Percentiles rank a stretch among this genome's conserved stretches.
These are phyloP conservation scores for Paelopatides confundens DNA, from an alignment of 53 echinoderm and acorn worm species.

Conservation along the genomic window DNA sequence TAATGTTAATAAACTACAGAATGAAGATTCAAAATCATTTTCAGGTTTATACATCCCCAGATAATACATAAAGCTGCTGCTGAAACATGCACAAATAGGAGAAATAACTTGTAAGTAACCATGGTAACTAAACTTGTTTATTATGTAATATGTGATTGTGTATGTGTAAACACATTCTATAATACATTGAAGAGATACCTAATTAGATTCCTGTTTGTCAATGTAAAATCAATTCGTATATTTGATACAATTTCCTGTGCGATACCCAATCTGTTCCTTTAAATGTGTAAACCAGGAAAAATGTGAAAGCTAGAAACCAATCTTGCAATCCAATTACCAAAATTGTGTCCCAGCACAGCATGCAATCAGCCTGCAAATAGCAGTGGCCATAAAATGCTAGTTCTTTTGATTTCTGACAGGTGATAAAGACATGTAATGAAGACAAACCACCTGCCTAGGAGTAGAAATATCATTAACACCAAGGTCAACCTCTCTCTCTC, in stretches of 20 bases:
- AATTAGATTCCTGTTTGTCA: too few relatives aligned
- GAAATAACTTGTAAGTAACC: too few relatives aligned
- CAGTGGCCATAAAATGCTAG: not conserved
- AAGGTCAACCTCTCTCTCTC: not conserved
- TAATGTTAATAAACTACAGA: too few relatives aligned
- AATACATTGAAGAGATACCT: too few relatives aligned
- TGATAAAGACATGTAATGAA: not conserved
- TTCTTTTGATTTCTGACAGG: not conserved
- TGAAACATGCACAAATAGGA: too few relatives aligned
- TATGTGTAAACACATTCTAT: too few relatives aligned
- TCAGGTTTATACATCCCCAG: too few relatives aligned
- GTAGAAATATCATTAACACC: not conserved
- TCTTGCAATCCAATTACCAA: slow-evolving; percentile 28
- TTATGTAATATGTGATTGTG: too few relatives aligned
- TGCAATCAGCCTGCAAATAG: slow-evolving; percentile 12
- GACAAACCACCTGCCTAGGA: not conserved
- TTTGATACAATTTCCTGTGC: not conserved
- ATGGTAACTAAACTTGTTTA: too few relatives aligned
- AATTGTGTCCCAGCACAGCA: slow-evolving; percentile 1
- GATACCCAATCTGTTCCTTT: not conserved
- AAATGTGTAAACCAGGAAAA: not conserved
- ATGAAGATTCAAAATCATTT: too few relatives aligned
- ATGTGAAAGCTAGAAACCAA: not conserved
- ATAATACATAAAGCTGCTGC: too few relatives aligned
- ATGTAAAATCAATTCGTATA: too few relatives aligned